Conservation (phyloP, 2,888 invertebrate genomes). For the Polyommatus icarus region DNA sequence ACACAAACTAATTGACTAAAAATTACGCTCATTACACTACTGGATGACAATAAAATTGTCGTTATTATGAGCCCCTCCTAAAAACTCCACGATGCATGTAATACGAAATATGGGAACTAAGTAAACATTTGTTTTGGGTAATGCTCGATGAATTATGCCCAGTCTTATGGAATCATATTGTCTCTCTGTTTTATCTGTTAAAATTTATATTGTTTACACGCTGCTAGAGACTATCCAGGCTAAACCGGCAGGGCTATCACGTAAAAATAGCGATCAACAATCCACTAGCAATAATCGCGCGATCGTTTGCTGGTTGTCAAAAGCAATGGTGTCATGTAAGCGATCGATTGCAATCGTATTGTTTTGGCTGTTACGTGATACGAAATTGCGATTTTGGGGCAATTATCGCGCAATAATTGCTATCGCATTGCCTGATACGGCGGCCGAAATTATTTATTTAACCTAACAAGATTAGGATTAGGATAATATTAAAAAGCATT, state of each 20-base stretch:
- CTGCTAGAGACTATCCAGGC: background rate
- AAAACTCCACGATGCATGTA: slow-evolving; percentile 20
- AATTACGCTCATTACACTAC: slow-evolving; percentile 5
- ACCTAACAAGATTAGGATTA: background rate
- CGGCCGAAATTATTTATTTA: background rate
- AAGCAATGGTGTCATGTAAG: too few species aligned
- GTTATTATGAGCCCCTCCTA: slow-evolving; percentile 16
- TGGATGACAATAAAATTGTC: slow-evolving; percentile 24
- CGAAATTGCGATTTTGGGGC: too few species aligned
- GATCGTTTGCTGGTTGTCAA: too few species aligned
- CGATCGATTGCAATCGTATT: too few species aligned
- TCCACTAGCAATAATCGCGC: too few species aligned
- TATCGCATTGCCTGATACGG: too few species aligned
- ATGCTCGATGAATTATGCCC: background rate
- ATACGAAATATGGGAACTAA: slow-evolving; percentile 23
- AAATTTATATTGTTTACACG: background rate
- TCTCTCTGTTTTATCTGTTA: background rate
- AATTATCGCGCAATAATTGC: too few species aligned
- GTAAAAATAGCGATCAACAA: too few species aligned
- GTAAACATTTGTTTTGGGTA: slow-evolving; percentile 19
- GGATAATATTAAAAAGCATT: too few species aligned
- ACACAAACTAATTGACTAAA: slow-evolving; percentile 13
- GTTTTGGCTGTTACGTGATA: too few species aligned
- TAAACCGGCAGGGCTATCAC: too few species aligned
- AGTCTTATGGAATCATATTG: background rate